Percentiles rank a stretch among this genome's conserved stretches.
Evolutionary conservation across 2,797 vertebrate species (phyloP).

Genomic region (Tapera naevia): DNA sequence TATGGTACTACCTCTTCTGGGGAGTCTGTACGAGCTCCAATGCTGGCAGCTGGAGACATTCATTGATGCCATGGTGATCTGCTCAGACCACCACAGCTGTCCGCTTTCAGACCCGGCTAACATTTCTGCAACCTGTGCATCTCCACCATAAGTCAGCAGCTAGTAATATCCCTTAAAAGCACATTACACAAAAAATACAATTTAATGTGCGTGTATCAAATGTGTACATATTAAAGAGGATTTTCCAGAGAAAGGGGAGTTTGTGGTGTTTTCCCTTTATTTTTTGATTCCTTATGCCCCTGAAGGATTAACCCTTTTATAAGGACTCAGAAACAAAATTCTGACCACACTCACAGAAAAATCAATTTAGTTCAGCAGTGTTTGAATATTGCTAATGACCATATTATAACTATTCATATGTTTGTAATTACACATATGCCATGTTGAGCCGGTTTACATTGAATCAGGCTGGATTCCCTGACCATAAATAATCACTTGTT

Average conservation of each 20-base stretch:
- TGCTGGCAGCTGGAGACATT: background rate
- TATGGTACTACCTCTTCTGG: background rate
- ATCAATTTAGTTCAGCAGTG: background rate
- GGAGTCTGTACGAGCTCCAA: background rate
- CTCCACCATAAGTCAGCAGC: background rate
- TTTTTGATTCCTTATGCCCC: too few relatives aligned
- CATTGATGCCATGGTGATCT: background rate
- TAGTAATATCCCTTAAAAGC: background rate
- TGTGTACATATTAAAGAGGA: background rate
- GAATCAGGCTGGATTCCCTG: background rate
- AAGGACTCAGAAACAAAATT: background rate
- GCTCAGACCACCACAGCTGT: background rate
- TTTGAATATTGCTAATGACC: too few relatives aligned
- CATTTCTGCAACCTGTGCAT: background rate
- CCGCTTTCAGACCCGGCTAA: background rate
- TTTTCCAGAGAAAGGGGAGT: background rate
- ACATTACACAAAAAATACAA: background rate
- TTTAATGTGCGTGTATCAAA: background rate
- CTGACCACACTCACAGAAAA: background rate
- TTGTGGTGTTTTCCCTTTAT: accelerated
- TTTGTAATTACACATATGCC: background rate
- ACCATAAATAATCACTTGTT: background rate
- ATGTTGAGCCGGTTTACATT: background rate
- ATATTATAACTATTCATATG: background rate
- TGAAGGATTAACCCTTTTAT: background rate